phyloP scores from a whole-genome alignment of 2,113 vertebrate species.

The Carlito syrichta region DNA sequence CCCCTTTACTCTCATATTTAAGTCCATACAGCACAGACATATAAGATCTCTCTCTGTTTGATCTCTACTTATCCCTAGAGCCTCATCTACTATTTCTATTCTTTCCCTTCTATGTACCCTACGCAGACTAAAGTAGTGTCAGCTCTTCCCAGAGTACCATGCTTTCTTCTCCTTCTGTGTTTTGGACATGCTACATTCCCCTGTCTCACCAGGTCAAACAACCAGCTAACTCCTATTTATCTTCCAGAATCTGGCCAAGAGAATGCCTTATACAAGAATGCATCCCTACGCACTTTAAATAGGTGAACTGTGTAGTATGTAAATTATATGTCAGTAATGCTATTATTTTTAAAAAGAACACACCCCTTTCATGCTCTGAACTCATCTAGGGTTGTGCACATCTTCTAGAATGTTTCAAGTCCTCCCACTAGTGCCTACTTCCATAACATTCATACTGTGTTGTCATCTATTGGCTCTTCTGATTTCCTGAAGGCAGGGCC shows the following conservation, averaged over 20 bases:
- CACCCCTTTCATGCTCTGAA: neutral
- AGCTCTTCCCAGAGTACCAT: neutral
- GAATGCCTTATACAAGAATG: neutral
- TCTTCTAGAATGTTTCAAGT: neutral
- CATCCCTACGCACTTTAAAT: neutral
- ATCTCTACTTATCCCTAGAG: neutral
- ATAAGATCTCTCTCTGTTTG: neutral
- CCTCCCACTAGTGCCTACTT: rapidly evolving
- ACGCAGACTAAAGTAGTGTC: neutral
- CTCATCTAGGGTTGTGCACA: neutral
- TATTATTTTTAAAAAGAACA: neutral
- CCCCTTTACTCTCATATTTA: neutral
- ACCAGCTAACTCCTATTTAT: neutral
- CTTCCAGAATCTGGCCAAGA: neutral
- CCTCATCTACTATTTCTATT: neutral
- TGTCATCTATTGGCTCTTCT: neutral
- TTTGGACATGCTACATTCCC: neutral
- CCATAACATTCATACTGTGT: neutral
- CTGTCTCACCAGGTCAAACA: neutral
- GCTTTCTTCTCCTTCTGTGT: neutral
- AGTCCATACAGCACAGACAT: neutral
- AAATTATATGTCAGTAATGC: neutral
- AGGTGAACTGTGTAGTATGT: neutral
- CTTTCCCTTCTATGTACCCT: neutral
- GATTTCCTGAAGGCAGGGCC: neutral